Conservation (phyloP, 2,797 vertebrate genomes). For the Basileuterus tristriatus region DNA sequence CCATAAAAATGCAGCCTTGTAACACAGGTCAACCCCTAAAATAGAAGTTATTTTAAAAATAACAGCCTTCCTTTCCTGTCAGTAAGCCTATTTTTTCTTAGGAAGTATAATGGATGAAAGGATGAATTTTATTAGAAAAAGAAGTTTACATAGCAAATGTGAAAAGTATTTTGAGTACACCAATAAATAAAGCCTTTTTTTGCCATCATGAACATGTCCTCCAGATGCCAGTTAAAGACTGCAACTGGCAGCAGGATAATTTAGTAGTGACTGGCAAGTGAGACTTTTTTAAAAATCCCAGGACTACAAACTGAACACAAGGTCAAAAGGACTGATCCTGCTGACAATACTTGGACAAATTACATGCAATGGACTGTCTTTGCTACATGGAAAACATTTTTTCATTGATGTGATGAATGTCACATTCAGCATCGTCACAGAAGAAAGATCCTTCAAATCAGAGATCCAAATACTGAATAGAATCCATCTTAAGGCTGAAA, state of each 20-base stretch:
- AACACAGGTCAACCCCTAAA: neutral
- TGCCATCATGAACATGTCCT: neutral
- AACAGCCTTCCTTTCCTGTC: neutral
- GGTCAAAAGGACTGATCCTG: neutral
- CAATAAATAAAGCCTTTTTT: neutral
- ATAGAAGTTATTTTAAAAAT: neutral
- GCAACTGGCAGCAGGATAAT: neutral
- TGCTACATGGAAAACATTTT: accelerated
- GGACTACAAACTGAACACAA: neutral
- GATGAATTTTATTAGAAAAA: neutral
- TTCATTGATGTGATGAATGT: neutral
- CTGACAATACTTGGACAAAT: neutral
- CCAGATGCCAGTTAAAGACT: neutral
- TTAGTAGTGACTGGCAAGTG: neutral
- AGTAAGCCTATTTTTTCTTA: neutral
- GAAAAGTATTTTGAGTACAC: neutral
- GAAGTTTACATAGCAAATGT: neutral
- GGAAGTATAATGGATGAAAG: neutral
- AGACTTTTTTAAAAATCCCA: neutral
- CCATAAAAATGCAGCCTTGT: neutral
- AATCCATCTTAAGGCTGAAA: neutral
- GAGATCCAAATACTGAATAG: neutral
- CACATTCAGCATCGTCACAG: neutral
- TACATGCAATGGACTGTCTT: neutral
- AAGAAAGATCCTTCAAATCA: neutral